Evolutionary conservation across 2,888 invertebrate genomes (phyloP), one percentile per base, ranked within the genome.

Genomic region (Calameuta filiformis): DNA sequence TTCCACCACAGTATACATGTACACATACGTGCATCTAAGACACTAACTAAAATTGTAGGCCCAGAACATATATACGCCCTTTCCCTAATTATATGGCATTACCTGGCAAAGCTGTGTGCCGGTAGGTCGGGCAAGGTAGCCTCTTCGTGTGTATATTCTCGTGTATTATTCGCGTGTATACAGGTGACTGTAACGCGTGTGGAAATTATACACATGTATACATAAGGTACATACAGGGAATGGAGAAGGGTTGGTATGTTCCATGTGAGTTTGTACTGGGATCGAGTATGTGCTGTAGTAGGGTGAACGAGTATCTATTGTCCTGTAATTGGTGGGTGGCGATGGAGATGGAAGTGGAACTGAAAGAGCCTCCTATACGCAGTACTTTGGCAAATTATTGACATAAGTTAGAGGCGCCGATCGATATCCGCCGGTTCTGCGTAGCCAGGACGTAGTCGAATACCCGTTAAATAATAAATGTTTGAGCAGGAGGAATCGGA

Each of bases 31-130:
- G 56, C 56, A 56, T 56, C 56, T 56, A 56, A 23, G 56, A 31
- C 11, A 75, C 74, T 56, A 73, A 74, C 68, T 79, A 37, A 71
- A 78, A 75, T 71, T 83, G 87, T 78, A 83, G 85, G 80, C 81
- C 82, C 85, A 83, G 82, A 81, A 82, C 76, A 40, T 79, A 81
- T 80, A 79, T 81, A 77, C 82, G 81, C 77, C 81, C 80, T 79
- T 77, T 76, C 79, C 78, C 81, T 85, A 86, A 86, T 86, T 86
- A 83, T 81, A 86, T 82, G 83, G 80, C 80, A 85, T 86, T 86
- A 86, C 79, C 73, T 74, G n/a, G 35, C 23, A 35, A 33, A 68
- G 15, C 71, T 76, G 78, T 68, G 77, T 76, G 76, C 73, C 33
- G 73, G 80, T 75, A 75, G 33, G 37, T 68, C 12, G 37, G 34